Conservation (phyloP, 2,113 vertebrate species). For the Oplegnathus fasciatus region DNA sequence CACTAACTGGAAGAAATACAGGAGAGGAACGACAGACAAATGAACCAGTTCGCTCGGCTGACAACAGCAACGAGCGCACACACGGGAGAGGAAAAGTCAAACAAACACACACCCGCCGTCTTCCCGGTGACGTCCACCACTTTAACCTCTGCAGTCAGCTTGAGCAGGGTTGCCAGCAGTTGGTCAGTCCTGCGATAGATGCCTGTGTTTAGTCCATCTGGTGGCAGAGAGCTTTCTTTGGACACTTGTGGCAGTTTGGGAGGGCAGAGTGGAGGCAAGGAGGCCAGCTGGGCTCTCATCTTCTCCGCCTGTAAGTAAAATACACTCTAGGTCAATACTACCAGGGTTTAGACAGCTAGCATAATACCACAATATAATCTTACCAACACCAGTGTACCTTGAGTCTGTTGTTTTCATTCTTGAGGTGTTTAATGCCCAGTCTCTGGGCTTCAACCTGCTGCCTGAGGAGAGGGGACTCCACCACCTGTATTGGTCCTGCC, state of each 20-base stretch:
- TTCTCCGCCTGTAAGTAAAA: constrained; percentile 86
- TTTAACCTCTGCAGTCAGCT: constrained; percentile 88
- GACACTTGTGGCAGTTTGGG: constrained; percentile 82
- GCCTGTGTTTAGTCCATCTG: constrained; percentile 81
- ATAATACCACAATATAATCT: not conserved
- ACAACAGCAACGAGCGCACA: not conserved
- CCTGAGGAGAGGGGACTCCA: constrained; percentile 92
- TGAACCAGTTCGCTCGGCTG: not conserved
- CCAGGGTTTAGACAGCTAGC: not conserved
- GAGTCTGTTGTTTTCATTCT: constrained; percentile 91
- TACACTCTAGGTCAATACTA: not conserved
- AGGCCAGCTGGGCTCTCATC: constrained; percentile 89
- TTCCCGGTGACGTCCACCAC: constrained; percentile 90
- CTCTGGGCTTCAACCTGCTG: constrained; percentile 92
- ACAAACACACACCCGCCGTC: constrained; percentile 82
- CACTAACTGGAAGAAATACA: constrained; percentile 78
- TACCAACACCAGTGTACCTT: constrained; percentile 81
- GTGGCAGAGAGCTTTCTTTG: constrained; percentile 73
- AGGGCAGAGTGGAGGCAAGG: constrained; percentile 87
- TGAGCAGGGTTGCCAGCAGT: constrained; percentile 89
- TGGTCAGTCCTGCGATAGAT: constrained; percentile 91
- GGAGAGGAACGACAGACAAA: not conserved
- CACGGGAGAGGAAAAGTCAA: not conserved
- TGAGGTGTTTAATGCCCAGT: constrained; percentile 90
- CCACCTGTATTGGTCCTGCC: constrained; percentile 86